A percentile compares a stretch with the other conserved stretches of the same genome.
phyloP scores from a whole-genome alignment of 2,797 vertebrate genomes.

The Sparidentex hasta region DNA sequence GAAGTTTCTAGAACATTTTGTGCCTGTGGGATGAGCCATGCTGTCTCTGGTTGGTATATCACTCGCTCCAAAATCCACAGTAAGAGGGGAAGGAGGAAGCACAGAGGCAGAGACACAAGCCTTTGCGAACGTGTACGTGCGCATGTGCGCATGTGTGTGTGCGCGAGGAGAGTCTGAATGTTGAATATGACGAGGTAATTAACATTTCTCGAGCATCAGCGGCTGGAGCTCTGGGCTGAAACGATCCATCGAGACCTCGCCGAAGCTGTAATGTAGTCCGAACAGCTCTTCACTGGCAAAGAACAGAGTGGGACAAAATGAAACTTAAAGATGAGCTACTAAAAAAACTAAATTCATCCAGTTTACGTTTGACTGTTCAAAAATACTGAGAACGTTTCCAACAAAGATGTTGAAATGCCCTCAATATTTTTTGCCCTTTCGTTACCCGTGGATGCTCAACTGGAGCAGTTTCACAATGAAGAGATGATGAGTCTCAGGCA shows the following conservation, averaged over 20 bases:
- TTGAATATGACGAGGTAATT: constrained; percentile 70
- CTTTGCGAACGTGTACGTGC: neutral
- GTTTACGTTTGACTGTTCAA: neutral
- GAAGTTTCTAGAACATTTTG: constrained; percentile 45
- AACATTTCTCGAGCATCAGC: constrained; percentile 67
- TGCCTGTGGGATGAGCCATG: constrained; percentile 39
- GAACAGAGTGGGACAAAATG: constrained; percentile 10
- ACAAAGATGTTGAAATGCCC: constrained; percentile 7
- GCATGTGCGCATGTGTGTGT: neutral
- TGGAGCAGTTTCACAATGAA: too few species aligned
- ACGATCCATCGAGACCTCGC: constrained; percentile 61
- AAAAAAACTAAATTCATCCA: neutral
- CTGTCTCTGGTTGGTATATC: constrained; percentile 29
- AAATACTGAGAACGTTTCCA: neutral
- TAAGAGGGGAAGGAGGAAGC: constrained; percentile 34
- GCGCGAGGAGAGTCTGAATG: constrained; percentile 26
- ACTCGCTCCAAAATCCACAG: constrained; percentile 23
- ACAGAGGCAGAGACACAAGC: constrained; percentile 21
- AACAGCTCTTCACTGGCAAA: constrained; percentile 41
- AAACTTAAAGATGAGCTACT: constrained; percentile 5
- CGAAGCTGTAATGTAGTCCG: constrained; percentile 49
- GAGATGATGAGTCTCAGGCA: neutral
- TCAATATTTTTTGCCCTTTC: neutral
- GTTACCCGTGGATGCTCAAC: neutral
- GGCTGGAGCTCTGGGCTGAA: constrained; percentile 64